Base-by-base conservation (phyloP, 1,140 invertebrate species). In the Ceratina calcarata region DNA sequence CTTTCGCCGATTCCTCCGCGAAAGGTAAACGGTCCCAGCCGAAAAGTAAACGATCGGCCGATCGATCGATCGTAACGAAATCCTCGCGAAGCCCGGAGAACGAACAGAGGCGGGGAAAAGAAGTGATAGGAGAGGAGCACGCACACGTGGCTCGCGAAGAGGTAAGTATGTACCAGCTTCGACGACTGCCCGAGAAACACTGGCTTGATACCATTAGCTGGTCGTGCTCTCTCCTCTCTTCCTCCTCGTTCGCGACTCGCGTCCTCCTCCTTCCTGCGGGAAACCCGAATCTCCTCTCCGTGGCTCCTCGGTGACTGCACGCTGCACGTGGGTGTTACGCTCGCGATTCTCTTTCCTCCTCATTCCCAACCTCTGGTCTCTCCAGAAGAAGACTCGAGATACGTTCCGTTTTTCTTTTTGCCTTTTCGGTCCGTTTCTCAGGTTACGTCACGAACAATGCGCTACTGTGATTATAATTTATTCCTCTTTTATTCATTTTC, bases 121-220 rank as follows among this genome's bases (percentile, higher is more conserved):
- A 15, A 51, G 49, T 8, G 49, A 51, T 7, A 51, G 49, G 15
- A 8, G 49, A 15, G 15, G 49, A 51, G 49, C 7, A 8, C n/a
- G n/a, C 69, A 60, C 83, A 86, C 83, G 84, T 86, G 84, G 80
- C 79, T 55, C 75, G 67, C 68, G 64, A 65, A 16, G 75, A 82
- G 76, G 69, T 65, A 72, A 49, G 74, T 61, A 80, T 78, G 81
- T 80, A 86, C 89, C 91, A 90, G 81, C 89, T 83, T 87, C 84
- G 85, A 89, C 87, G 88, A 85, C 90, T 86, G 90, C 87, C 87
- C 89, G 89, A 86, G 91, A 92, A 89, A 90, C 89, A 92, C 92
- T 92, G 91, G 82, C 90, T 87, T 86, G 86, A 86, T 92, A 89
- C 91, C 91, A 91, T 93, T 89, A 91, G 88, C 90, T 69, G 81